phyloP scores from a whole-genome alignment of 2,113 vertebrate genomes.

The Nothobranchius furzeri region DNA sequence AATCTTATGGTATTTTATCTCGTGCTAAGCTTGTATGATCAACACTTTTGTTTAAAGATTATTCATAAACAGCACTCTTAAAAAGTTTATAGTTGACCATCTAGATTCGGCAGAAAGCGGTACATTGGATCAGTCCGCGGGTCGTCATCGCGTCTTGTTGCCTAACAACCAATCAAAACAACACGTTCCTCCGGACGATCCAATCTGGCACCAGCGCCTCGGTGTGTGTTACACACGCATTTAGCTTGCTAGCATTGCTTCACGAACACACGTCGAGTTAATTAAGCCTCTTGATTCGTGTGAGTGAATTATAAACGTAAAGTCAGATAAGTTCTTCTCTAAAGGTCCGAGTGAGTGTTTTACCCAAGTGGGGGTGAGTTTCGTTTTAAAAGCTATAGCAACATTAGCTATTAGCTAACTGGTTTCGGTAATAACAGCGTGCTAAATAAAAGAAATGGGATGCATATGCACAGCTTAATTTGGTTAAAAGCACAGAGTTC shows the following conservation, averaged over 20 bases:
- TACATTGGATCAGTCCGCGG: not conserved
- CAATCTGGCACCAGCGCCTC: not conserved
- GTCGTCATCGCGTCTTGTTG: not conserved
- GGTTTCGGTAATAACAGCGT: not conserved
- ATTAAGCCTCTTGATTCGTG: not conserved
- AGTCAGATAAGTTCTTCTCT: fast-evolving
- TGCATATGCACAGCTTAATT: too few species aligned
- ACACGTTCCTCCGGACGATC: not conserved
- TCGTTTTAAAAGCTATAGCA: not conserved
- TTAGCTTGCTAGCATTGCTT: conserved; percentile 31
- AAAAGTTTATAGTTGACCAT: conserved; percentile 43
- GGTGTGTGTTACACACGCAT: conserved; percentile 58
- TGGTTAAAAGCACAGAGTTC: too few species aligned
- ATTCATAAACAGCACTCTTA: conserved; percentile 21
- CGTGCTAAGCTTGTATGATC: too few species aligned
- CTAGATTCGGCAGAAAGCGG: not conserved
- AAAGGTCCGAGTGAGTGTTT: not conserved
- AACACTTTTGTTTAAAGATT: too few species aligned
- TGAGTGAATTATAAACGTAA: not conserved
- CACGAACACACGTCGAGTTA: not conserved
- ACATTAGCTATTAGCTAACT: conserved; percentile 20
- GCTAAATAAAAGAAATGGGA: too few species aligned
- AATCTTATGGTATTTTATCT: too few species aligned
- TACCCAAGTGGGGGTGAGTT: conserved; percentile 25
- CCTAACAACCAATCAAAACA: conserved; percentile 8